Percentiles rank a stretch among this genome's conserved stretches.
Evolutionary conservation across 2,113 vertebrate genomes (phyloP).

Genomic region (Mesoclemmys tuberculata): DNA sequence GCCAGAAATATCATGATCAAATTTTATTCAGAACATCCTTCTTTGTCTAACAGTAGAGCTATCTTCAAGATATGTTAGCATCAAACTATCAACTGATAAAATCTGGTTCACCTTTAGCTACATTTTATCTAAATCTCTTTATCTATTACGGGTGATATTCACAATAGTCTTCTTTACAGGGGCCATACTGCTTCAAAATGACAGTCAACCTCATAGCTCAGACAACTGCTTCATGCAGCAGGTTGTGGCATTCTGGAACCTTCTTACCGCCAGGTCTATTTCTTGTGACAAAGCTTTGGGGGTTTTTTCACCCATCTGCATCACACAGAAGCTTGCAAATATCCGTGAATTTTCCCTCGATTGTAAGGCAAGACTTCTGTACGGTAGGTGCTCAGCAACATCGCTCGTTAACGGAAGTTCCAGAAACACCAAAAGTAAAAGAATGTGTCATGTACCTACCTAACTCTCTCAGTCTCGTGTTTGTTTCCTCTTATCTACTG

Average conservation of each 20-base stretch:
- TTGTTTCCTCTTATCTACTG: not conserved
- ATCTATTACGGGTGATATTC: not conserved
- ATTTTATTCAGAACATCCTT: not conserved
- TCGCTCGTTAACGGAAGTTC: not conserved
- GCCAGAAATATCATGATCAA: not conserved
- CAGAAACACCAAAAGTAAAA: not conserved
- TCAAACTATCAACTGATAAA: not conserved
- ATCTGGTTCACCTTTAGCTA: not conserved
- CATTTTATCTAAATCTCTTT: accelerated
- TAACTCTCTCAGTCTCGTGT: accelerated
- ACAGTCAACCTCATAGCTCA: not conserved
- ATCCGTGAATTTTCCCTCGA: accelerated
- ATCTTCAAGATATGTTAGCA: not conserved
- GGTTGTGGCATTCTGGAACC: accelerated
- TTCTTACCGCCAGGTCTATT: not conserved
- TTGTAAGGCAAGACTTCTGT: not conserved
- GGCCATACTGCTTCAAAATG: accelerated
- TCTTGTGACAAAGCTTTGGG: not conserved
- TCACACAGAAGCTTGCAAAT: not conserved
- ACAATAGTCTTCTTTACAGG: not conserved
- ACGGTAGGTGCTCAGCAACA: not conserved
- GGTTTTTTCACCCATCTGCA: not conserved
- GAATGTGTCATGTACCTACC: accelerated
- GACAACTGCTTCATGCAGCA: not conserved
- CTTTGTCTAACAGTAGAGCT: accelerated